A percentile compares a stretch with the other conserved stretches of the same genome.
phyloP scores from a whole-genome alignment of 2,797 vertebrate genomes.

The Streptopelia turtur region DNA sequence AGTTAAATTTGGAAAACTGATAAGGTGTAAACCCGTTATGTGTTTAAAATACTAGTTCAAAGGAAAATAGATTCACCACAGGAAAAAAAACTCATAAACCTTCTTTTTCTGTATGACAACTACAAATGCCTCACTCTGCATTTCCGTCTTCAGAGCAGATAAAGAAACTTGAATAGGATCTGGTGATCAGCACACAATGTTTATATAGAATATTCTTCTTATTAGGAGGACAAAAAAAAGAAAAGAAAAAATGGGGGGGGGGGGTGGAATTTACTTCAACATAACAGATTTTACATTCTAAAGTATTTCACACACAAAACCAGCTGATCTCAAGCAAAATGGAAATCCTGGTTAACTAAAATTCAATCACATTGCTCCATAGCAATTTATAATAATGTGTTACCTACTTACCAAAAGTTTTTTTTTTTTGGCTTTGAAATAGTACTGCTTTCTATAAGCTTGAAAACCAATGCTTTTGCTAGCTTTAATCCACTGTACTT shows the following conservation, averaged over 20 bases:
- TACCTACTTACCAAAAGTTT: background rate
- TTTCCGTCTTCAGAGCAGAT: background rate
- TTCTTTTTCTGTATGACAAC: background rate
- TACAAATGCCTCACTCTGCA: background rate
- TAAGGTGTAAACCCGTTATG: constrained; percentile 25
- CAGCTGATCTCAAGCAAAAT: background rate
- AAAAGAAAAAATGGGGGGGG: fast-evolving
- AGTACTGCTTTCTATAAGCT: background rate
- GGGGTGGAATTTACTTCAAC: background rate
- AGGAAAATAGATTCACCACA: background rate
- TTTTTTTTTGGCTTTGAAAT: background rate
- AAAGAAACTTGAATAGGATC: background rate
- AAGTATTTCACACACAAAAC: background rate
- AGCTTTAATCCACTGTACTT: background rate
- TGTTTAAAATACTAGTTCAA: constrained; percentile 30
- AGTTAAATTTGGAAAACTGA: constrained; percentile 3
- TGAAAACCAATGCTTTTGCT: background rate
- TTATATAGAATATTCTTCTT: background rate
- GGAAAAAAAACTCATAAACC: background rate
- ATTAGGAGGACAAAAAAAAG: background rate
- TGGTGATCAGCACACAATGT: background rate
- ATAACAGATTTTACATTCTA: background rate
- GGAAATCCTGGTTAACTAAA: background rate
- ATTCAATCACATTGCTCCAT: background rate
- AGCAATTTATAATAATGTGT: background rate